A percentile compares a stretch with the other conserved stretches of the same genome.
These are phyloP conservation scores for Steinernema hermaphroditum DNA, from an alignment of 2,888 invertebrate species.

Conservation along the genomic window DNA sequence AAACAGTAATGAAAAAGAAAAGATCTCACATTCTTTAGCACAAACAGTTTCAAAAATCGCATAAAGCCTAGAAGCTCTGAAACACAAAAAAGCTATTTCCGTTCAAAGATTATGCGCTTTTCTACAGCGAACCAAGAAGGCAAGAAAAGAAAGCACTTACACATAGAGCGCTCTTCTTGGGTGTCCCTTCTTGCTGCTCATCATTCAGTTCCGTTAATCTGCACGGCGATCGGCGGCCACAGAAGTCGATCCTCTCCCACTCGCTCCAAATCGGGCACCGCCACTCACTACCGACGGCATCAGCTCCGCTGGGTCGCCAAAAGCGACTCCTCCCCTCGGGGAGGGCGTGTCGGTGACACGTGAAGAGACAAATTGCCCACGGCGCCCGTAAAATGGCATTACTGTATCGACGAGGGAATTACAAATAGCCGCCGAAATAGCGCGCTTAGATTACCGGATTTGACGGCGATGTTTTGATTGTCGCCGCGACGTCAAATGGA, in stretches of 20 bases:
- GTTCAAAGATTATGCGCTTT: no score
- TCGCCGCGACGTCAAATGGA: conserved; percentile 1
- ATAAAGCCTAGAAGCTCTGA: no score
- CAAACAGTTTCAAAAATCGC: no score
- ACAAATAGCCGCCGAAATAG: conserved; percentile 23
- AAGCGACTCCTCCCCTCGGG: conserved; percentile 11
- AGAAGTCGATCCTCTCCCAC: not conserved
- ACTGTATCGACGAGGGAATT: conserved; percentile 13
- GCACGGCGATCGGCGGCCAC: no score
- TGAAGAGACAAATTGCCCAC: conserved; percentile 21
- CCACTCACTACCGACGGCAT: not conserved
- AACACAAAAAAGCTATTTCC: no score
- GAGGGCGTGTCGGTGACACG: not conserved
- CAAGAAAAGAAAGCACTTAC: no score
- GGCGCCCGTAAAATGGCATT: conserved; percentile 29
- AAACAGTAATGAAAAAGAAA: no score
- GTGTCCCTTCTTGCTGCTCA: no score
- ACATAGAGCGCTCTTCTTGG: no score
- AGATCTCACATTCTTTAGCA: no score
- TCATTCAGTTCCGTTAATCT: no score
- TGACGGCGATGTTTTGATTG: conserved; percentile 22
- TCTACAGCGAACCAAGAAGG: no score
- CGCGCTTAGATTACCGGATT: conserved; percentile 24
- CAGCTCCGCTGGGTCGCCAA: not conserved
- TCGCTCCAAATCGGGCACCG: not conserved